Conservation (phyloP, 2,797 vertebrate species). For the Gambusia yucatana region DNA sequence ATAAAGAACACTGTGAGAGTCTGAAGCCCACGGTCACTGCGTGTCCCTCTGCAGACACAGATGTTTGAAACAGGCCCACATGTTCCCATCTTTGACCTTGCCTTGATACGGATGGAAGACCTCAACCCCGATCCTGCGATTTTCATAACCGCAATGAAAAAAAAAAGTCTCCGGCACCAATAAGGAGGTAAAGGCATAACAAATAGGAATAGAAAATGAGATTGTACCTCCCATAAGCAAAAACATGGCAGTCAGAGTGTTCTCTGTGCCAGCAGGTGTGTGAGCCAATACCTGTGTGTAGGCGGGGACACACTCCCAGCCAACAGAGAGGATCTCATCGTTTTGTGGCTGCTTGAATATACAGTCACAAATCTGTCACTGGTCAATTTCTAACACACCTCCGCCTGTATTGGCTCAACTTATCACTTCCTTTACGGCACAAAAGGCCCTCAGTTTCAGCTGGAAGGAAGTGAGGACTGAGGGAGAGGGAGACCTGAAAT, state of each 20-base stretch:
- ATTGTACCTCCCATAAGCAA: slow-evolving; percentile 3
- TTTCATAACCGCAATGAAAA: slow-evolving; percentile 47
- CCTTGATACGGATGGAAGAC: slow-evolving; percentile 49
- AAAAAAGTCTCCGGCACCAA: slow-evolving; percentile 1
- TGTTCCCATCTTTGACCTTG: slow-evolving; percentile 56
- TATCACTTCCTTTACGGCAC: slow-evolving; percentile 53
- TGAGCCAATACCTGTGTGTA: slow-evolving; percentile 40
- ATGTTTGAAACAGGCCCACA: slow-evolving; percentile 61
- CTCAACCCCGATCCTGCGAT: slow-evolving; percentile 41
- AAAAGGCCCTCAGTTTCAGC: slow-evolving; percentile 47
- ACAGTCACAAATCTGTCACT: slow-evolving; percentile 72
- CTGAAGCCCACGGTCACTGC: slow-evolving; percentile 55
- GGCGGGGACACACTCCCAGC: slow-evolving; percentile 23
- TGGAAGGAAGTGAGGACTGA: slow-evolving; percentile 23
- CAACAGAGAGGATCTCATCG: slow-evolving; percentile 15
- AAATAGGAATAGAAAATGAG: not conserved
- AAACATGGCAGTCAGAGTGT: slow-evolving; percentile 17
- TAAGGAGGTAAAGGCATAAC: not conserved
- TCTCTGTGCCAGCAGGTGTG: slow-evolving; percentile 45
- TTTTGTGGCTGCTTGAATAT: slow-evolving; percentile 15
- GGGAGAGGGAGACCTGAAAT: slow-evolving; percentile 37
- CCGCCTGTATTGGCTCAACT: slow-evolving; percentile 48
- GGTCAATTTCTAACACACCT: slow-evolving; percentile 53
- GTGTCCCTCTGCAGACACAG: slow-evolving; percentile 65
- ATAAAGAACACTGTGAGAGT: slow-evolving; percentile 63